These are phyloP conservation scores for Drosophila ananassae DNA, from an alignment of 1,140 invertebrate genomes.

Conservation along the genomic window DNA sequence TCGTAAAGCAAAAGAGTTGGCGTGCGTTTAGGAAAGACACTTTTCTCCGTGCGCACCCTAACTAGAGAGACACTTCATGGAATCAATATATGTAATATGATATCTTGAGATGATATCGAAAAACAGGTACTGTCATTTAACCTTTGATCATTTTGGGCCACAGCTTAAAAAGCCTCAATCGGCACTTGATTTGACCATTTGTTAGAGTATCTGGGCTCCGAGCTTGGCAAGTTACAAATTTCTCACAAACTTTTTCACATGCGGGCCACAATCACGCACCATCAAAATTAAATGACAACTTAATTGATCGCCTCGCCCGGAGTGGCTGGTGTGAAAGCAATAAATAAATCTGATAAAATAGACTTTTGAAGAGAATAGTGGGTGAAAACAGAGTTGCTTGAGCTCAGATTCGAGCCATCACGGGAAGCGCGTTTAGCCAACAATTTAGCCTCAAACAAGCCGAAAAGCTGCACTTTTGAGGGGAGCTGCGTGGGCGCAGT, in stretches of 20 bases:
- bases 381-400: constrained; percentile 30
- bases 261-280: constrained; percentile 51
- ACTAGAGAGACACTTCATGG: not conserved
- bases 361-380: constrained; percentile 6
- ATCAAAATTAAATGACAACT: constrained; percentile 74
- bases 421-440: constrained; percentile 34
- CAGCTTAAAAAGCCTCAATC: too few species aligned
- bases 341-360: constrained; percentile 55
- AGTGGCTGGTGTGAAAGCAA: constrained; percentile 57
- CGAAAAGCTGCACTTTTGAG: constrained; percentile 24
- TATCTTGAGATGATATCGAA: too few species aligned
- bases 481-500: not conserved
- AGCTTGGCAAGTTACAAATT: constrained; percentile 6
- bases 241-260: constrained; percentile 24
- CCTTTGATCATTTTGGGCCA: too few species aligned
- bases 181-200: not conserved
- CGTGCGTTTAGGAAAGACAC: constrained; percentile 34
- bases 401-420: constrained; percentile 7
- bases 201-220: constrained; percentile 8
- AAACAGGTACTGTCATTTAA: too few species aligned
- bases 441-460: constrained; percentile 74
- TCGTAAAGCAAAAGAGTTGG: constrained; percentile 55
- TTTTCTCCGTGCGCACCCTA: constrained; percentile 21
- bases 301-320: constrained; percentile 58
- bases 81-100: too few species aligned